Conservation (phyloP, 2,113 vertebrate species). For the Saimiri boliviensis region DNA sequence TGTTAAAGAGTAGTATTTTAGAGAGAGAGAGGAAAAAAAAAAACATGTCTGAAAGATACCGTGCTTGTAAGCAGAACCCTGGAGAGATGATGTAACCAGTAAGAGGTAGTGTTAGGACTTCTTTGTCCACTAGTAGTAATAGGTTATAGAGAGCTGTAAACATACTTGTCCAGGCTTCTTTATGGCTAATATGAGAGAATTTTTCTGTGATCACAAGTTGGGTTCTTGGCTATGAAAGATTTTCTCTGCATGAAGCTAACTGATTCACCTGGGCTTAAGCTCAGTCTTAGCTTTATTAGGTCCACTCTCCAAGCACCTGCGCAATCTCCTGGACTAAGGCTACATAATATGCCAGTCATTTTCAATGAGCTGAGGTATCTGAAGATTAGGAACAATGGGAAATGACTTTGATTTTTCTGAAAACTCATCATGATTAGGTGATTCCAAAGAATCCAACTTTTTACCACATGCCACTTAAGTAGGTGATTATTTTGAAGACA, state of each 20-base stretch:
- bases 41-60: not conserved
- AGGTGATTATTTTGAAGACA: constrained; percentile 41
- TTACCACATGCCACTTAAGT: constrained; percentile 22
- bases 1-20: not conserved
- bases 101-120: constrained; percentile 16
- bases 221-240: constrained; percentile 48
- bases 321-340: constrained; percentile 7
- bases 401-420: constrained; percentile 57
- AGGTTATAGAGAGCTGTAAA: constrained; percentile 5
- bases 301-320: constrained; percentile 39
- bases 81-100: constrained; percentile 33
- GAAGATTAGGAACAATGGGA: constrained; percentile 31
- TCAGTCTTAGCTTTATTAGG: constrained; percentile 43
- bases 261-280: constrained; percentile 26
- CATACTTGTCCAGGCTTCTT: constrained; percentile 40
- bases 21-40: too few relatives aligned
- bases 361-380: constrained; percentile 25
- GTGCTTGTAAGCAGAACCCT: not conserved
- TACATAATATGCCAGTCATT: constrained; percentile 30
- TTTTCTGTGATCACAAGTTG: constrained; percentile 55
- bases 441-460: constrained; percentile 42
- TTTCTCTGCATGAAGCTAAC: constrained; percentile 62
- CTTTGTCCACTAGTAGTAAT: constrained; percentile 63
- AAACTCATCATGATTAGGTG: constrained; percentile 41
- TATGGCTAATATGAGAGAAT: constrained; percentile 60